A percentile compares a stretch with the other conserved stretches of the same genome.
phyloP scores from a whole-genome alignment of 2,888 invertebrate genomes.

The Thymelicus sylvestris region DNA sequence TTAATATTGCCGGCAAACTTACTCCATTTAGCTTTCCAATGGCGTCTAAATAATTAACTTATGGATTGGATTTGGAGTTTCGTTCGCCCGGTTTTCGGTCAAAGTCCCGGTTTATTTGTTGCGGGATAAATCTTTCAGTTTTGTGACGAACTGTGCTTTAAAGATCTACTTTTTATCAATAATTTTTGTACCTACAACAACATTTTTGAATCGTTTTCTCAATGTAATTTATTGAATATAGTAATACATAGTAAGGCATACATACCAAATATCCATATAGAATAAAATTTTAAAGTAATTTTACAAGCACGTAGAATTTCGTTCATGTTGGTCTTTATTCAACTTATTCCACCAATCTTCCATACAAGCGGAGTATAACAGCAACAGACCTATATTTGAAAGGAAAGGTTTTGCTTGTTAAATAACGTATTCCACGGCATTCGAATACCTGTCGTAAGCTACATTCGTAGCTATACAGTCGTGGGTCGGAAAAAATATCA shows the following conservation, averaged over 20 bases:
- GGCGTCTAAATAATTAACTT: slow-evolving; percentile 38
- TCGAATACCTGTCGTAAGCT: slow-evolving; percentile 22
- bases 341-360: no score
- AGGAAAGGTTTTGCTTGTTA: slow-evolving; percentile 14
- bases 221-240: no score
- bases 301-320: no score
- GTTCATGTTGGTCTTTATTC: no score
- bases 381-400: slow-evolving; percentile 3
- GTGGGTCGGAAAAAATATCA: slow-evolving; percentile 41
- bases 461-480: slow-evolving; percentile 20
- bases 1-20: slow-evolving; percentile 47
- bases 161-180: no score
- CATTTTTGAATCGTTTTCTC: no score
- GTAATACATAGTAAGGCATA: no score
- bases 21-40: slow-evolving; percentile 41
- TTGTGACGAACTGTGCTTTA: slow-evolving; percentile 6
- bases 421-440: slow-evolving; percentile 17
- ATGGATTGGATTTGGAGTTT: slow-evolving; percentile 36
- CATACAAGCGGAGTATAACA: neutral
- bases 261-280: no score
- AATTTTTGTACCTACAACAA: no score
- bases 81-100: slow-evolving; percentile 21
- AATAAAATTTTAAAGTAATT: no score
- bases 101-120: slow-evolving; percentile 22
- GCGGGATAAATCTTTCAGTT: slow-evolving; percentile 22